Percentiles rank a stretch among this genome's conserved stretches.
Evolutionary conservation across 2,113 vertebrate genomes (phyloP).

Genomic region (Lophotis ruficrista): DNA sequence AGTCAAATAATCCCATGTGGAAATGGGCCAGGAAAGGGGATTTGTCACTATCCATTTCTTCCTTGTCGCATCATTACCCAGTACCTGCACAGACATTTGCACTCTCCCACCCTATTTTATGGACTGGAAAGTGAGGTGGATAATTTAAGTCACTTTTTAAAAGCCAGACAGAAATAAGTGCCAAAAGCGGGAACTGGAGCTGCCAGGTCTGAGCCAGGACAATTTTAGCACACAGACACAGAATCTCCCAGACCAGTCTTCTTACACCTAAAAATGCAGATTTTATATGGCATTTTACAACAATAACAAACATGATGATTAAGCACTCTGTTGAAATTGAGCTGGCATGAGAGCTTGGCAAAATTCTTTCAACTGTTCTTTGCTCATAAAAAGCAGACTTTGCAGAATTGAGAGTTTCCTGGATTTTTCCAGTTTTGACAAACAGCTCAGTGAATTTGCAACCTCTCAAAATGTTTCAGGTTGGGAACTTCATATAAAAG

Average conservation of each 20-base stretch:
- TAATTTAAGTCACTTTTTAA: background rate
- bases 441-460: background rate
- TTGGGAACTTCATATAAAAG: background rate
- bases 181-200: conserved; percentile 5
- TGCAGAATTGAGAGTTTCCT: background rate
- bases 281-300: conserved; percentile 15
- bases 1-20: conserved; percentile 48
- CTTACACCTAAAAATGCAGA: background rate
- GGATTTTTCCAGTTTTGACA: background rate
- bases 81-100: background rate
- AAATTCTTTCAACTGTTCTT: background rate
- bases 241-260: background rate
- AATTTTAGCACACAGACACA: conserved; percentile 38
- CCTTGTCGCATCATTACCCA: background rate
- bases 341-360: background rate
- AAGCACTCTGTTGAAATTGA: background rate
- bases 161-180: conserved; percentile 38
- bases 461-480: background rate
- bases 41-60: background rate
- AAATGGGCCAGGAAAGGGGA: conserved; percentile 56
- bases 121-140: background rate
- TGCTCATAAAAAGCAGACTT: background rate
- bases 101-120: background rate
- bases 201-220: background rate
- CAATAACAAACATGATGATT: conserved; percentile 29